A percentile compares a stretch with the other conserved stretches of the same genome.
phyloP scores from a whole-genome alignment of 2,797 vertebrate genomes.

The Staurois parvus region DNA sequence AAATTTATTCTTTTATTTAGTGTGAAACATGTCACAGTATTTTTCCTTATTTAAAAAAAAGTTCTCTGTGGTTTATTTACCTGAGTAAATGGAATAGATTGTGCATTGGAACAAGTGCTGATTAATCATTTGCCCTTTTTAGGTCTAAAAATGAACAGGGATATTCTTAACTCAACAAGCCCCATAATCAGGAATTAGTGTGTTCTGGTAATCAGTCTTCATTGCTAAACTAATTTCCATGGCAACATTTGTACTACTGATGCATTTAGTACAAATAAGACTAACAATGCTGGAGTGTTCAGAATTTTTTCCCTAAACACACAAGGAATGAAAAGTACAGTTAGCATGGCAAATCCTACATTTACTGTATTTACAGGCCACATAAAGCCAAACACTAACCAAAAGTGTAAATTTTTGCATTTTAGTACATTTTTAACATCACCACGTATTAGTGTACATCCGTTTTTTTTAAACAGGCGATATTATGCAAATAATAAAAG shows the following conservation, averaged over 20 bases:
- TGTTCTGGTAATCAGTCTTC: slow-evolving; percentile 24
- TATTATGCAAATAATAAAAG: no score
- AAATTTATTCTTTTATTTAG: no score
- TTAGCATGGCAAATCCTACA: background rate
- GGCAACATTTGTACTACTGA: slow-evolving; percentile 41
- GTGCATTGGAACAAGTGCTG: background rate
- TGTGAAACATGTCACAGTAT: background rate
- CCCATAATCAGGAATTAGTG: slow-evolving; percentile 32
- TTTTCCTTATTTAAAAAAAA: background rate
- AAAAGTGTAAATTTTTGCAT: no score
- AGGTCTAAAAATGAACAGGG: slow-evolving; percentile 9
- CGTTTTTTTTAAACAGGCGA: no score
- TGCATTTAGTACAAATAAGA: slow-evolving; percentile 14
- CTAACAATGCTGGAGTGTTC: background rate
- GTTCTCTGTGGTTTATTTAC: background rate
- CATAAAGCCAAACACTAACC: no score
- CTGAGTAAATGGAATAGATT: background rate
- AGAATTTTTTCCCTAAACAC: background rate
- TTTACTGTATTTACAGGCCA: background rate
- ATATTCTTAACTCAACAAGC: slow-evolving; percentile 29
- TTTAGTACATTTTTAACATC: no score
- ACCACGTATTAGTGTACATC: no score
- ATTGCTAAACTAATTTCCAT: slow-evolving; percentile 54
- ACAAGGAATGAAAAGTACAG: background rate
- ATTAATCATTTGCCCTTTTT: slow-evolving; percentile 10